Conservation (phyloP, 2,797 vertebrate species). For the Molossus molossus region DNA sequence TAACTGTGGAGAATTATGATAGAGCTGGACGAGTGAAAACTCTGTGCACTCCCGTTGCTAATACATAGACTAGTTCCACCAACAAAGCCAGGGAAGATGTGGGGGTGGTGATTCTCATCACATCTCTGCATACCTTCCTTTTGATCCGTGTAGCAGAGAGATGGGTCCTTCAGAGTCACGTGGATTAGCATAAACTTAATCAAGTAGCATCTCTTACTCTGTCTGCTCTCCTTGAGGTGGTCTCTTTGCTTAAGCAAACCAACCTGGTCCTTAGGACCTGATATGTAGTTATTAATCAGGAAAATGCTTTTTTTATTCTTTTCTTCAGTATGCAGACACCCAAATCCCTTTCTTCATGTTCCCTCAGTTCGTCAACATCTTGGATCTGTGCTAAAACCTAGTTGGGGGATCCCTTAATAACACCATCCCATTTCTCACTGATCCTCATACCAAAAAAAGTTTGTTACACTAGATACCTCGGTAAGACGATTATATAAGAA, state of each 20-base stretch:
- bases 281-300: neutral
- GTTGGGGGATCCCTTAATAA: neutral
- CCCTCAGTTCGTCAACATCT: neutral
- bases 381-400: neutral
- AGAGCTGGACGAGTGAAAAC: neutral
- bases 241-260: constrained; percentile 17
- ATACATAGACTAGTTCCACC: neutral
- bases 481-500: neutral
- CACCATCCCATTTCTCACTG: neutral
- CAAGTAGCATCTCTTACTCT: neutral
- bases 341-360: neutral
- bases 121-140: neutral
- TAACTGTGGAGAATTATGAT: neutral
- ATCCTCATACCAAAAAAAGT: neutral
- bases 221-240: neutral
- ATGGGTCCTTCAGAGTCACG: neutral
- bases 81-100: constrained; percentile 30
- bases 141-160: neutral
- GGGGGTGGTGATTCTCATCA: neutral
- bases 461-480: neutral
- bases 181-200: neutral
- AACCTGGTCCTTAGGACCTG: neutral
- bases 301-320: neutral
- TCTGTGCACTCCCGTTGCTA: neutral
- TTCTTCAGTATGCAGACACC: neutral